Conservation (phyloP, 2,797 vertebrate species). For the Discoglossus pictus region DNA sequence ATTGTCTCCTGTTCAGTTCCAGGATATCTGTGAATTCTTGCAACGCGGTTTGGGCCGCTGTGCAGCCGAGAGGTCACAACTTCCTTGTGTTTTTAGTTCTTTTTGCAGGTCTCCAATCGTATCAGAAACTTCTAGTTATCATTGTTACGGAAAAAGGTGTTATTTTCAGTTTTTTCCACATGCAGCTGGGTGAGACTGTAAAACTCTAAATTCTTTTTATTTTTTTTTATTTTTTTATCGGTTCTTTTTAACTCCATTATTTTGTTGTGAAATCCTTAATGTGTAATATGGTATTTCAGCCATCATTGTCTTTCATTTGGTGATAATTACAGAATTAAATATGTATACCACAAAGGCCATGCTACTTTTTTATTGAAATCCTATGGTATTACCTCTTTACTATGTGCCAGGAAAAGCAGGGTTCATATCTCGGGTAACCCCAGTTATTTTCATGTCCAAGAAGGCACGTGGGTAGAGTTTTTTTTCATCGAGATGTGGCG, state of each 20-base stretch:
- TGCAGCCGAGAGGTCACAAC: conserved; percentile 14
- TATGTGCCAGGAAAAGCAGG: conserved; percentile 67
- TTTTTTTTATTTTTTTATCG: no score
- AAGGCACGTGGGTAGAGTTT: no score
- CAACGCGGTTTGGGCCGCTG: background rate
- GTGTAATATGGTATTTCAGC: conserved; percentile 58
- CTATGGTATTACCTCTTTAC: conserved; percentile 62
- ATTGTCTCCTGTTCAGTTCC: conserved; percentile 47
- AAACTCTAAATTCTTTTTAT: conserved; percentile 18
- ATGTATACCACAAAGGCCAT: conserved; percentile 58
- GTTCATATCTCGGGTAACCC: no score
- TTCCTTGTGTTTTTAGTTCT: conserved; percentile 12
- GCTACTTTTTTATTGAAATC: conserved; percentile 56
- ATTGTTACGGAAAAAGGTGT: conserved; percentile 54
- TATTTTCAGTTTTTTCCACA: conserved; percentile 57
- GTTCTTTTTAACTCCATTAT: no score
- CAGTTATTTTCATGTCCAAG: no score
- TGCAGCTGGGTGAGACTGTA: conserved; percentile 43
- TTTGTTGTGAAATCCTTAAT: conserved; percentile 50
- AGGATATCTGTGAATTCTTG: conserved; percentile 3
- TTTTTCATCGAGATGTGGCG: no score
- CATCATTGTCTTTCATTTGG: conserved; percentile 76
- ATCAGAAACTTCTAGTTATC: conserved; percentile 52
- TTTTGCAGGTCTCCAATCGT: conserved; percentile 54
- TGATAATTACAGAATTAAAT: conserved; percentile 61